Base-by-base conservation (phyloP, 2,888 invertebrate genomes). In the Deilephila porcellus region DNA sequence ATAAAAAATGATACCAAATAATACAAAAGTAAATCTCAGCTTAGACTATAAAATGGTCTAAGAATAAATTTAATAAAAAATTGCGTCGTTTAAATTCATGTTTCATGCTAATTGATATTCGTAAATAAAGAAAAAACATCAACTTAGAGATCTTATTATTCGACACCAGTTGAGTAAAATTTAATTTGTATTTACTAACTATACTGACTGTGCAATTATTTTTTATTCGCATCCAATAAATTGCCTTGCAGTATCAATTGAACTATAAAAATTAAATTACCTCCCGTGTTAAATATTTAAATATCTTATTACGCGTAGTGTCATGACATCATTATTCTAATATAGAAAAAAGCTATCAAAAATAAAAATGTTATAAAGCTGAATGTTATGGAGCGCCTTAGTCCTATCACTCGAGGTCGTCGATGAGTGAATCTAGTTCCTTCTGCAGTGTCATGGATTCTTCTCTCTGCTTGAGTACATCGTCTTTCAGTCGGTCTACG, bases 401-500 rank as follows among this genome's bases (percentile, higher is more conserved):
- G 59, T 64, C n/a, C 71, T 74, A 75, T 91, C 96, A 98, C 84
- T 98, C 97, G 84, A 98, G 95, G 92, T 98, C 98, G 59, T 97
- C 97, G 77, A 98, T 95, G 32, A 98, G 97, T 5, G 98, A 97
- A 89, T 98, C 98, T 76, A 98, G 92, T 90, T 98, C 98, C 83
- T 97, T 97, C 90, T 98, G 97, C 70, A 98, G 91, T 62, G 96
- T 95, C 70, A 96, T 94, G 8, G 98, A 97, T 90, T 97, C 96
- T 82, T 98, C 98, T 81, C 97, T 96, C 82, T 98, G 97, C 85
- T 97, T 97, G 73, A 97, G 96, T 67, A 98, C 96, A 86, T 98
- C 98, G 87, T 98, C 98, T 88, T 98, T 97, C 75, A 98, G 92
- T 84, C 98, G 95, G 89, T 98, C 98, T 0, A 98, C 97, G 86